phyloP scores from a whole-genome alignment of 2,888 invertebrate species.

The Flexamia atlantica region DNA sequence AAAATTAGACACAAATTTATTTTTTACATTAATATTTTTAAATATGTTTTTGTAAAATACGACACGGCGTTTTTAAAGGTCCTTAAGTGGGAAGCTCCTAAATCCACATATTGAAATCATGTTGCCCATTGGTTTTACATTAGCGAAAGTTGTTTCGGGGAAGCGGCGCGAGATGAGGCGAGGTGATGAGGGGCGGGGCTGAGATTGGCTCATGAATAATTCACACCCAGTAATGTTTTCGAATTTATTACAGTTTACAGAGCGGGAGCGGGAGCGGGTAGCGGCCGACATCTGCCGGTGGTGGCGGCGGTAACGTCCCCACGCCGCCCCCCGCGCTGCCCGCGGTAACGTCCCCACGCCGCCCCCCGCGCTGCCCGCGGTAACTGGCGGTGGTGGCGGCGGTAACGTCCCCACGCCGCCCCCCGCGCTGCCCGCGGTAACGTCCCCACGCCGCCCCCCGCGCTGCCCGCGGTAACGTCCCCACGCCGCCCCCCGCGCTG shows the following conservation, averaged over 20 bases:
- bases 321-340: neutral
- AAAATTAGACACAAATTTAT: too few relatives aligned
- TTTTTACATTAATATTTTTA: too few relatives aligned
- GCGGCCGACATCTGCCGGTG: constrained; percentile 4
- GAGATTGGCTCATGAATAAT: constrained; percentile 56
- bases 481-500: neutral
- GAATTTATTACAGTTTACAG: constrained; percentile 49
- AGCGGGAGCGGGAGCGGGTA: neutral
- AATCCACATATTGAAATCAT: neutral
- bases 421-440: neutral
- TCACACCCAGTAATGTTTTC: constrained; percentile 42
- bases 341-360: neutral
- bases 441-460: neutral
- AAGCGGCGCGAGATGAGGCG: constrained; percentile 14
- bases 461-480: neutral
- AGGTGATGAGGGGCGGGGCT: neutral
- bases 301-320: too few relatives aligned
- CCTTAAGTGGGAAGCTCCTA: too few relatives aligned
- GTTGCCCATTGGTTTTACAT: neutral
- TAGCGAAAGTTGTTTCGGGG: constrained; percentile 7
- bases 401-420: neutral
- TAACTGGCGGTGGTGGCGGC: neutral
- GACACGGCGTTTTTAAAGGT: too few relatives aligned
- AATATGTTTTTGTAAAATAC: too few relatives aligned
- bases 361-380: neutral